A percentile compares a stretch with the other conserved stretches of the same genome.
Evolutionary conservation across 2,113 vertebrate genomes (phyloP).

Genomic region (Ophiodon elongatus): DNA sequence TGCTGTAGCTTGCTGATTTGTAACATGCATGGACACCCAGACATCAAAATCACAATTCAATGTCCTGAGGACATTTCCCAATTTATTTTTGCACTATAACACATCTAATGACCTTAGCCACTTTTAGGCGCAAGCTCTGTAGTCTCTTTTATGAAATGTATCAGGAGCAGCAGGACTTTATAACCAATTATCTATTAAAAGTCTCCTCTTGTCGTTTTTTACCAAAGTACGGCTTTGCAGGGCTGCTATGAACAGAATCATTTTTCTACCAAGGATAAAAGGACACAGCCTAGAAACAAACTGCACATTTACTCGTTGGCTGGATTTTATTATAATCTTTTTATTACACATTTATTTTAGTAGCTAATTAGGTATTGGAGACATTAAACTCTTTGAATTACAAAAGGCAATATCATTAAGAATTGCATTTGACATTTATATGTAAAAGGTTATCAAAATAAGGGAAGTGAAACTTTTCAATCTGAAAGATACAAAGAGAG

Average conservation of each 20-base stretch:
- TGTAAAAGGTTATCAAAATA: neutral
- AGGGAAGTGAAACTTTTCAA: neutral
- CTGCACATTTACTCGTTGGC: neutral
- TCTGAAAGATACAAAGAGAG: neutral
- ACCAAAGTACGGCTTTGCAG: neutral
- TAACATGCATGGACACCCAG: neutral
- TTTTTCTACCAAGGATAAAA: neutral
- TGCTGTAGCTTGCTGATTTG: neutral
- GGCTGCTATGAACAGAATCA: slow-evolving; percentile 1
- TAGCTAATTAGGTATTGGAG: neutral
- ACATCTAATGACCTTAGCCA: neutral
- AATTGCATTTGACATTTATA: neutral
- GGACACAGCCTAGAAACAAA: neutral
- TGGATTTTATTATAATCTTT: neutral
- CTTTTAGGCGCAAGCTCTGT: neutral
- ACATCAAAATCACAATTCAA: neutral
- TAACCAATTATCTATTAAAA: neutral
- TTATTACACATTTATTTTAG: neutral
- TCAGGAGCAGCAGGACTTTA: neutral
- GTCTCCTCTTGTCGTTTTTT: neutral
- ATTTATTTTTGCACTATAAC: neutral
- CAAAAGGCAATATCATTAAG: neutral
- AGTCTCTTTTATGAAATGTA: neutral
- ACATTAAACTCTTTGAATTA: neutral
- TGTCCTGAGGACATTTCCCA: neutral